Evolutionary conservation across 1,140 invertebrate species (phyloP), one percentile per base, ranked within the genome.

Genomic region (Aethina tumida): DNA sequence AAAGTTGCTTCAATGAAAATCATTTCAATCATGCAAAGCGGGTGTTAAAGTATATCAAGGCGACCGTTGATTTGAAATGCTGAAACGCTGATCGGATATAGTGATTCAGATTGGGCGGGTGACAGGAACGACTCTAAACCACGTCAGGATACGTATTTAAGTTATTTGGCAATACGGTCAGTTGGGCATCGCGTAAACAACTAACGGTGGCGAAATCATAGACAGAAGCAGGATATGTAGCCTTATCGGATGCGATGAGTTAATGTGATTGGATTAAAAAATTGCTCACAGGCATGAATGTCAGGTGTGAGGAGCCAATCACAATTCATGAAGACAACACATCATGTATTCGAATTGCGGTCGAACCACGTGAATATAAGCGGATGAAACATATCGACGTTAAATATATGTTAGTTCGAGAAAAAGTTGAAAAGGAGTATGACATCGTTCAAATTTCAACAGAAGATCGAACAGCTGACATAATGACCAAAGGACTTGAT

Each of bases 221-320:
- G n/a, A 47, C 47, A 70, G 48, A 81, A 79, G 58, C 79, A 74
- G 55, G 53, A 26, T 52, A 51, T 24, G 35, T 53, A 10, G 34
- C 47, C 29, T 28, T 49, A 9, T 37, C 32, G 19, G 17, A 14
- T 18, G 43, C 47, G 16, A 41, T 47, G 25, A 35, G 26, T 5
- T 38, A 50, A 29, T 40, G 38, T 9, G 16, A 49, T 7, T 60
- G 56, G 55, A 16, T 58, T 3, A 39, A 35, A 28, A 49, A 48
- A 28, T 16, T 59, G n/a, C 35, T 60, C 14, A 18, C 17, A 17
- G 46, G 56, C 33, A 26, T 64, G n/a, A 41, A 45, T 37, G 7
- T 21, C 17, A n/a, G n/a, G n/a, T 31, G 35, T 24, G 8, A 25
- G 12, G 14, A 33, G 7, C 18, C 30, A 14, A 35, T 45, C 6